Evolutionary conservation across 2,888 invertebrate genomes (phyloP).

Genomic region (Miltochrista miniata): DNA sequence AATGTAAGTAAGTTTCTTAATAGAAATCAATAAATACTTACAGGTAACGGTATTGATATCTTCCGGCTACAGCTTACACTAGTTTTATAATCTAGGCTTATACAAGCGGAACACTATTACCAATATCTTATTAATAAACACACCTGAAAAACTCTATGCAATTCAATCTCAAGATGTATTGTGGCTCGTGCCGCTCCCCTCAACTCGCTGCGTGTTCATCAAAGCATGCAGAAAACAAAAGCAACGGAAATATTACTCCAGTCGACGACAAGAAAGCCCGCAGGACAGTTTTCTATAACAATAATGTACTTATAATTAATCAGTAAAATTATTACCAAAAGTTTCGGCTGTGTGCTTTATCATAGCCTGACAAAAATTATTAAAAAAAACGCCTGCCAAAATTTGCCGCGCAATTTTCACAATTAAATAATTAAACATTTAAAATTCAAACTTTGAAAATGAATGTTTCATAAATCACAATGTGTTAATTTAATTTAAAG

Average conservation of each 20-base stretch:
- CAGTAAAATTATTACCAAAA: slow-evolving; percentile 18
- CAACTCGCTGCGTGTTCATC: slow-evolving; percentile 61
- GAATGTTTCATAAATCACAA: slow-evolving; percentile 30
- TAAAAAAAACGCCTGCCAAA: slow-evolving; percentile 35
- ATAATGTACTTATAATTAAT: slow-evolving; percentile 17
- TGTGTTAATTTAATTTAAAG: slow-evolving; percentile 8
- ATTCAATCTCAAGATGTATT: slow-evolving; percentile 41
- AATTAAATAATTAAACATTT: slow-evolving; percentile 1
- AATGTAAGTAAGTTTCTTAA: too few relatives aligned
- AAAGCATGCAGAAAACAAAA: slow-evolving; percentile 79
- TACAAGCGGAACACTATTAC: too few relatives aligned
- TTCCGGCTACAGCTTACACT: too few relatives aligned
- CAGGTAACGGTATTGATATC: too few relatives aligned
- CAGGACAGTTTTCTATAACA: slow-evolving; percentile 64
- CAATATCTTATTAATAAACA: too few relatives aligned
- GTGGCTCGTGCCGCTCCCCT: slow-evolving; percentile 62
- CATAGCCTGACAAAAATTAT: slow-evolving; percentile 15
- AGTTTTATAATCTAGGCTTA: too few relatives aligned
- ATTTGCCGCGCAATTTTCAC: slow-evolving; percentile 39
- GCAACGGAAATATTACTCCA: slow-evolving; percentile 74
- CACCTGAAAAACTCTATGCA: not conserved
- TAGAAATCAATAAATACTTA: too few relatives aligned
- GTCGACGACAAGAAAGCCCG: slow-evolving; percentile 74
- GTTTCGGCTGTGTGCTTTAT: slow-evolving; percentile 21
- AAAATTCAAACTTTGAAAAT: slow-evolving; percentile 7